Base-by-base conservation (phyloP, 2,888 invertebrate species). In the Sesia bembeciformis region DNA sequence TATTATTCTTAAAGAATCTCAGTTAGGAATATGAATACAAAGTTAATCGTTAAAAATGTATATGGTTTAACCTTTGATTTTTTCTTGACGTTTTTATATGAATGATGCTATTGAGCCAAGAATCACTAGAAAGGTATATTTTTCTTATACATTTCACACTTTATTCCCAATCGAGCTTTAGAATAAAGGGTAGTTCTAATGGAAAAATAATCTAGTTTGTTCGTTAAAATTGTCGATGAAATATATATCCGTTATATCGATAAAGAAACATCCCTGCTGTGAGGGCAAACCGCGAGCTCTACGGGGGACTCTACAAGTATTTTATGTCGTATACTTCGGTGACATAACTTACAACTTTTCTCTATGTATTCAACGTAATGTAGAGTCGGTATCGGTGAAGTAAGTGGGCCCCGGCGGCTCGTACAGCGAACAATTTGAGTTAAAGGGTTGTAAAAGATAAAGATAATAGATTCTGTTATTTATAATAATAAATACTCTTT, bases 301-400 rank as follows among this genome's bases (percentile, higher is more conserved):
- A 60, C 63, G 64, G 67, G 68, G 66, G 66, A 63, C 62, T 62
- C 59, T 64, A 57, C 66, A 62, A 71, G 69, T 67, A 72, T 72
- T 77, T 68, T 67, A 70, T 62, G 65, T 65, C 60, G 62, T 42
- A 67, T 68, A 68, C 75, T 72, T 63, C 60, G 61, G 60, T 65
- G 66, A 64, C 72, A 68, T 74, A 66, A 72, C 69, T 74, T 66
- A 68, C 64, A 73, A 78, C 66, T 75, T 76, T 66, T 62, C 50
- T 50, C 50, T 50, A 50, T 50, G 39, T 50, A 50, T 46, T 46
- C 46, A 46, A 46, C 46, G 23, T 46, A 46, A 46, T 4, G 23
- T 46, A 46, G 46, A 46, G 8, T 3, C 46, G n/a, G n/a, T 46
- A 23, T 41, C 5, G 7, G 57, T 55, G 56, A 59, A 53, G 53